Conservation (phyloP, 2,888 invertebrate species). For the Eupithecia insigniata region DNA sequence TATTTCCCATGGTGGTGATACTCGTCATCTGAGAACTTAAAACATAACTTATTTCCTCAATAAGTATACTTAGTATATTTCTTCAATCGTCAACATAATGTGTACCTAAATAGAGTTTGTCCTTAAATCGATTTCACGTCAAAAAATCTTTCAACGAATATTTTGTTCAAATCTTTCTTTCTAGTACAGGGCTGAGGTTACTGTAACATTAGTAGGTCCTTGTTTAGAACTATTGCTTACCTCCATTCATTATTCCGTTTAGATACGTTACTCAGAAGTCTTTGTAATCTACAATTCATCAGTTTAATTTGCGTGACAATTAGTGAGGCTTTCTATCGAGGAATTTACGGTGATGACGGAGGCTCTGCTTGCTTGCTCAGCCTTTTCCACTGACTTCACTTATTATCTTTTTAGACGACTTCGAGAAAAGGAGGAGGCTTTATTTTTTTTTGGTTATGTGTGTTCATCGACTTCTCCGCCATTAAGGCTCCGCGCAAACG, state of each 20-base stretch:
- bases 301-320: conserved; percentile 44
- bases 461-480: too few species aligned
- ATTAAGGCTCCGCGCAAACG: too few species aligned
- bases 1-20: neutral
- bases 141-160: neutral
- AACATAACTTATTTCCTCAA: too few species aligned
- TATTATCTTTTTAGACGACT: too few species aligned
- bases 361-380: neutral
- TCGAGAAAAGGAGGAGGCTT: too few species aligned
- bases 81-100: neutral
- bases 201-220: neutral
- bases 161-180: neutral
- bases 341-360: conserved; percentile 18
- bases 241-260: neutral
- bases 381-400: conserved; percentile 29
- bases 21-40: neutral
- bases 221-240: neutral
- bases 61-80: too few species aligned
- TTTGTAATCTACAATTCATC: conserved; percentile 35
- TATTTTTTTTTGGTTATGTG: too few species aligned
- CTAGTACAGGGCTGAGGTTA: neutral
- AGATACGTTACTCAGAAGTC: conserved; percentile 2
- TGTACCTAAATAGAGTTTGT: neutral
- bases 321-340: conserved; percentile 44
- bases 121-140: neutral